Evolutionary conservation across 2,113 vertebrate genomes (phyloP).

Genomic region (Esox niger): DNA sequence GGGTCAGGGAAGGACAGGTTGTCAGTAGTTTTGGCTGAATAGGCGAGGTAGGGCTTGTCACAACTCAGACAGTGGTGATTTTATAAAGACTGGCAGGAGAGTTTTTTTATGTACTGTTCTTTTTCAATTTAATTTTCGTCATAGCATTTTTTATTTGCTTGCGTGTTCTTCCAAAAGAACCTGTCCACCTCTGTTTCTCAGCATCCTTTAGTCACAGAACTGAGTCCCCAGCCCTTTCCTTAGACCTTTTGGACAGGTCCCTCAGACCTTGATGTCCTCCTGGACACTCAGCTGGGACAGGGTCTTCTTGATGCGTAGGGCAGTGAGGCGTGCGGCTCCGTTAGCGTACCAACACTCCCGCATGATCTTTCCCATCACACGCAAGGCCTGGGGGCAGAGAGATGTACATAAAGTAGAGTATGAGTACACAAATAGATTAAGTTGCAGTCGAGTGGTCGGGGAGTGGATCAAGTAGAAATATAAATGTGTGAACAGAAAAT

Average conservation of each 20-base stretch:
- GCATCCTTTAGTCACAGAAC: conserved; percentile 16
- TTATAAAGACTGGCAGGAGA: conserved; percentile 66
- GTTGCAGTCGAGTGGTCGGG: too few species aligned
- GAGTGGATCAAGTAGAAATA: too few species aligned
- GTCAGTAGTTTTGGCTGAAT: conserved; percentile 72
- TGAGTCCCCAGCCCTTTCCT: conserved; percentile 18
- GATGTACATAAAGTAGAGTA: background rate
- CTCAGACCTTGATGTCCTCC: conserved; percentile 90
- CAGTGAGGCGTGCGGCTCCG: conserved; percentile 86
- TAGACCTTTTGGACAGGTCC: background rate
- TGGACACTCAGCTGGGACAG: conserved; percentile 92
- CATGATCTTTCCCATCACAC: conserved; percentile 98
- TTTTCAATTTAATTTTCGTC: conserved; percentile 42
- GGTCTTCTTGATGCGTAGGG: conserved; percentile 96
- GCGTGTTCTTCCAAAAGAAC: conserved; percentile 34
- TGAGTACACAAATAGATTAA: too few species aligned
- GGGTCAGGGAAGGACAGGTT: conserved; percentile 45
- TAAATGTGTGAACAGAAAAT: too few species aligned
- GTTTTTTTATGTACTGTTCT: conserved; percentile 43
- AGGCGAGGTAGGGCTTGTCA: conserved; percentile 75
- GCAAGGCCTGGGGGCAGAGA: conserved; percentile 74
- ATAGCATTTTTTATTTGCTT: conserved; percentile 28
- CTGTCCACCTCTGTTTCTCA: background rate
- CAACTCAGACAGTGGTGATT: conserved; percentile 52
- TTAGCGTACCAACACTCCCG: conserved; percentile 96